Evolutionary conservation across 1,140 invertebrate genomes (phyloP).

Genomic region (Galleria mellonella): DNA sequence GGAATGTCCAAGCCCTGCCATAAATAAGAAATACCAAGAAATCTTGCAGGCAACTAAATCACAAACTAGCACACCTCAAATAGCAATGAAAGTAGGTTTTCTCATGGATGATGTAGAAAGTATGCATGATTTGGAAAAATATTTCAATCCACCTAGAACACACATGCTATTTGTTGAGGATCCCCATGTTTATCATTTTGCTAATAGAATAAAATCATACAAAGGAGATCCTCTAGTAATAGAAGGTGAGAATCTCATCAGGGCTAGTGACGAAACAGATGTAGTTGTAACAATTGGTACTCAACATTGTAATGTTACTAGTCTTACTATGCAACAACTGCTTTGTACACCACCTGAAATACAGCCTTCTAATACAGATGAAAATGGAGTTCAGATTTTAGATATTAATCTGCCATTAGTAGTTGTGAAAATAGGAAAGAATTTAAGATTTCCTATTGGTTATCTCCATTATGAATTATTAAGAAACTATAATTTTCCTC

Average conservation of each 20-base stretch:
- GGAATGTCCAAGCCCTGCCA: slow-evolving; percentile 94
- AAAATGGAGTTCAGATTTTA: slow-evolving; percentile 82
- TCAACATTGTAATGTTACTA: slow-evolving; percentile 93
- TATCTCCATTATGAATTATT: slow-evolving; percentile 92
- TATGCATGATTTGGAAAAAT: slow-evolving; percentile 91
- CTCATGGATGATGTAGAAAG: slow-evolving; percentile 96
- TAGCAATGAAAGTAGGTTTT: slow-evolving; percentile 88
- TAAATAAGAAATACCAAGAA: slow-evolving; percentile 77
- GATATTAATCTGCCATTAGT: slow-evolving; percentile 88
- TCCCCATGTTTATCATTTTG: slow-evolving; percentile 92
- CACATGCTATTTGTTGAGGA: slow-evolving; percentile 93
- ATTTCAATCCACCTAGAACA: slow-evolving; percentile 85
- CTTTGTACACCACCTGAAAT: slow-evolving; percentile 92
- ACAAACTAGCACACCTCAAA: slow-evolving; percentile 73
- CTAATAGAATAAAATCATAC: slow-evolving; percentile 89
- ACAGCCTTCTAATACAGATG: slow-evolving; percentile 91
- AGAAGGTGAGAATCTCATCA: slow-evolving; percentile 93
- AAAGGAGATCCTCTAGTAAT: slow-evolving; percentile 97
- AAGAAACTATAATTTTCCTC: slow-evolving; percentile 88
- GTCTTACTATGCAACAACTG: slow-evolving; percentile 89
- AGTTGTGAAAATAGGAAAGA: slow-evolving; percentile 91
- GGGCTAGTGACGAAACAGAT: slow-evolving; percentile 93
- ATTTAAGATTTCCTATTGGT: slow-evolving; percentile 89
- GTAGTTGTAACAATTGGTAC: slow-evolving; percentile 95
- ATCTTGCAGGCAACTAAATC: slow-evolving; percentile 69